Evolutionary conservation across 2,797 vertebrate genomes (phyloP).

Genomic region (Eulemur mongoz): DNA sequence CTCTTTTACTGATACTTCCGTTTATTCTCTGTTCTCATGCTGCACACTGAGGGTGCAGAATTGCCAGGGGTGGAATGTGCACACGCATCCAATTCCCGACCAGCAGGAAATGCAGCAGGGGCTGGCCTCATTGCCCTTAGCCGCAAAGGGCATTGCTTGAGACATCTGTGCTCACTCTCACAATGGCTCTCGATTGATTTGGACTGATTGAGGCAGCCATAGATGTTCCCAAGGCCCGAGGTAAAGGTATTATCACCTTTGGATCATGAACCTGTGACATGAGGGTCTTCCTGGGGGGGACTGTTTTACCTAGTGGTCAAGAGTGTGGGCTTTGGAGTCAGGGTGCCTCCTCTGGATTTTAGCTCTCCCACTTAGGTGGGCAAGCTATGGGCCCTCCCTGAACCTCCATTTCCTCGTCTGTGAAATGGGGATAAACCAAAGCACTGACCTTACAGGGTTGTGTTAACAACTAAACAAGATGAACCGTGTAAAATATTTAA

Average conservation of each 20-base stretch:
- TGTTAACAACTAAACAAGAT: neutral
- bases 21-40: neutral
- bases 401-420: neutral
- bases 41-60: neutral
- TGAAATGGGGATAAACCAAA: neutral
- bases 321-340: neutral
- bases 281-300: neutral
- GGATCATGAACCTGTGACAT: neutral
- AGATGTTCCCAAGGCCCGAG: neutral
- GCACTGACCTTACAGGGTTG: neutral
- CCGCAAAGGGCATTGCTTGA: rapidly evolving
- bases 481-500: neutral
- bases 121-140: neutral
- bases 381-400: neutral
- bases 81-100: rapidly evolving
- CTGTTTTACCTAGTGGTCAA: neutral
- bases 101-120: neutral
- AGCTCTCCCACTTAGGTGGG: neutral
- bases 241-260: neutral
- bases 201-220: neutral
- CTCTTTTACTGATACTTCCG: neutral
- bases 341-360: neutral
- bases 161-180: neutral
- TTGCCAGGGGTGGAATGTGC: neutral
- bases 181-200: neutral